Evolutionary conservation across 2,113 vertebrate genomes (phyloP).

Genomic region (Caranx ignobilis): DNA sequence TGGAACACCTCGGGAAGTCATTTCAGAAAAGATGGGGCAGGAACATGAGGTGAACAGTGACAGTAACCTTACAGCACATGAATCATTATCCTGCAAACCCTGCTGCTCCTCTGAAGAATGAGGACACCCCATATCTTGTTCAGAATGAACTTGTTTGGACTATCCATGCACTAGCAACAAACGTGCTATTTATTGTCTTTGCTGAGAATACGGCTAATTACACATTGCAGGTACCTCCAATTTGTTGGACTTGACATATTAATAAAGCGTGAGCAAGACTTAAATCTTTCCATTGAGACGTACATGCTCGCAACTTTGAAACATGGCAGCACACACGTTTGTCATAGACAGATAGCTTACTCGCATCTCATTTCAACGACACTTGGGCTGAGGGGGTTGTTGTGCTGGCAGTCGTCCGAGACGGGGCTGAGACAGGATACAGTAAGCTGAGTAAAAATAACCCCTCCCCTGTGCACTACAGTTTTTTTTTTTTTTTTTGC

Average conservation of each 20-base stretch:
- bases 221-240: neutral
- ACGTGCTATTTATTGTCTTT: neutral
- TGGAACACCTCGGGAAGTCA: neutral
- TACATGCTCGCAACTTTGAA: conserved; percentile 39
- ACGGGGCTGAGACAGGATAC: conserved; percentile 75
- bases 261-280: conserved; percentile 15
- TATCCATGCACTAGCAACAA: neutral
- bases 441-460: conserved; percentile 86
- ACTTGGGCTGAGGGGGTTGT: conserved; percentile 47
- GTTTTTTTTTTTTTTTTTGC: conserved; percentile 24
- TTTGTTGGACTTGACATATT: conserved; percentile 1
- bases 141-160: neutral
- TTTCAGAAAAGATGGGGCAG: neutral
- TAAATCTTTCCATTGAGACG: conserved; percentile 23
- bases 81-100: conserved; percentile 6
- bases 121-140: neutral
- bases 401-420: conserved; percentile 66
- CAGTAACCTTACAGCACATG: neutral
- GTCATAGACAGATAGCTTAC: conserved; percentile 57
- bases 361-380: conserved; percentile 72
- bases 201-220: neutral
- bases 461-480: conserved; percentile 56
- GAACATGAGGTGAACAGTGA: neutral
- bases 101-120: neutral
- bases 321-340: neutral